Base-by-base conservation (phyloP, 2,113 vertebrate species). In the Delphinapterus leucas region DNA sequence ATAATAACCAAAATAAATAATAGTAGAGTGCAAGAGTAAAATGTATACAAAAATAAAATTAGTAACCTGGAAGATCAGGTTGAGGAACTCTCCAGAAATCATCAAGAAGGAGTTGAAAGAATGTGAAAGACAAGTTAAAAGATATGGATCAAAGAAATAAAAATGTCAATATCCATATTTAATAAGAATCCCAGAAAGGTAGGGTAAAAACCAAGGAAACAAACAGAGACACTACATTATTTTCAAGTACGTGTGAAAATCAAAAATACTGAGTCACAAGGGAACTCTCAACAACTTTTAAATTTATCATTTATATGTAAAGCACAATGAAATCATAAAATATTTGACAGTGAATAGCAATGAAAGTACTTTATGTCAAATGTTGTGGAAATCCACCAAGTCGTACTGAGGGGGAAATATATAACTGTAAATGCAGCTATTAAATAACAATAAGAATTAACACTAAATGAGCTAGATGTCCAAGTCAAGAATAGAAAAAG, bases 271-370 rank as follows among this genome's bases (percentile, higher is more conserved):
- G 38, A 85, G 67, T 93, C 68, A 73, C 44, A 86, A 96, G 41
- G 86, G 68, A 79, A 77, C 67, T 82, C 53, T 94, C 70, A 89
- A 33, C 55, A 93, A 86, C 28, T 65, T 85, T 70, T 53, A 85
- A 85, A 76, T 83, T 70, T 44, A 76, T 96, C 76, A 97, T 55
- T 90, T 90, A 92, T 93, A 93, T 82, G 20, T 87, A 90, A 94
- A 87, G 44, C 65, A 86, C 17, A 71, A 44, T 26, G 61, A 90
- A 81, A 87, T 77, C 26, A 31, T 28, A 94, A 94, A 67, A 71
- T 87, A 87, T 93, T 96, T 71, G 74, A 53, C 36, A 97, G 53
- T 23, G 41, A 79, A 38, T 92, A 70, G 70, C 44, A 38, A 85
- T 76, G 58, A 95, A 70, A 68, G 18, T 74, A 84, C 14, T 70